Evolutionary conservation across 2,797 vertebrate species (phyloP).

Genomic region (Myotis pilosus): DNA sequence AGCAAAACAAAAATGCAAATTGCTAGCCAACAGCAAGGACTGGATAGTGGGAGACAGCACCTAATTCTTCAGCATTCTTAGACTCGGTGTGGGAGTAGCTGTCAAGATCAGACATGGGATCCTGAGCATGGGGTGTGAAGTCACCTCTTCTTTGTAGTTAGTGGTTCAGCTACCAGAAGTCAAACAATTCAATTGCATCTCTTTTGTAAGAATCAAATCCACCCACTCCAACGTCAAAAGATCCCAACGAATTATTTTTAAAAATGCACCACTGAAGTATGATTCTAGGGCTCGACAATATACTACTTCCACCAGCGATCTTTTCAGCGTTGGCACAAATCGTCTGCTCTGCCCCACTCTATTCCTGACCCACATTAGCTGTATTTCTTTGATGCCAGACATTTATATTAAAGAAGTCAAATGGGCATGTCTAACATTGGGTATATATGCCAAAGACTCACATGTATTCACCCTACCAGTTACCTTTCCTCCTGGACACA

Average conservation of each 20-base stretch:
- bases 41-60: conserved; percentile 21
- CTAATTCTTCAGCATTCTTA: conserved; percentile 14
- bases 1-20: conserved; percentile 30
- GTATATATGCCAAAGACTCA: not conserved
- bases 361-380: not conserved
- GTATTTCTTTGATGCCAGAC: not conserved
- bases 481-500: not conserved
- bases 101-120: conserved; percentile 2
- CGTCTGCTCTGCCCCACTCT: not conserved
- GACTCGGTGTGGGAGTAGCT: not conserved
- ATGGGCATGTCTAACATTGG: not conserved
- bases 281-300: not conserved
- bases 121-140: not conserved
- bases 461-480: too few species aligned
- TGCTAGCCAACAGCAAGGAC: conserved; percentile 56
- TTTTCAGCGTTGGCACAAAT: not conserved
- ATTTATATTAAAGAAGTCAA: not conserved
- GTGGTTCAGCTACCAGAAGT: not conserved
- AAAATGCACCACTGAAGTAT: not conserved
- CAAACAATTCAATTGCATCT: not conserved
- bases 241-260: not conserved
- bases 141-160: not conserved
- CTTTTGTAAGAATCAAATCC: not conserved
- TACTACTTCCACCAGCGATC: not conserved
- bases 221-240: not conserved